Base-by-base conservation (phyloP, 2,888 invertebrate species). In the Lithophane semibrunnea region DNA sequence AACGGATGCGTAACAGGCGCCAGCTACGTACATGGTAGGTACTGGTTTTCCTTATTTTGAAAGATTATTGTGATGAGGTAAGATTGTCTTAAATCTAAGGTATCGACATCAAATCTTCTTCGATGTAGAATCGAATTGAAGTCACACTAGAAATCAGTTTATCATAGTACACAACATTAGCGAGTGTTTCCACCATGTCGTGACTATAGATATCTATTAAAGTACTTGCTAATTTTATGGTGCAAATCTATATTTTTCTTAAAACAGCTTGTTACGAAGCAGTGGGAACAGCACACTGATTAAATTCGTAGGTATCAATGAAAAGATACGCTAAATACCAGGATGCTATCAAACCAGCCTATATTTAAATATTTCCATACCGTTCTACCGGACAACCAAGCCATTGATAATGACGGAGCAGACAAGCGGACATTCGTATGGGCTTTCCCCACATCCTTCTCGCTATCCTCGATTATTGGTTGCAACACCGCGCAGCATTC, bases 381-480 rank as follows among this genome's bases (percentile, higher is more conserved):
- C 54, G 9, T 67, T 52, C 44, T 65, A 73, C 79, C 87, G 83
- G 85, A 73, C 73, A 86, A 65, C 65, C 37, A 13, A 75, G 37
- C 75, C 8, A 60, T 54, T 65, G 63, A 47, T 80, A 84, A 80
- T 79, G 80, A 83, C 74, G 76, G 80, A 72, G 71, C 77, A 81
- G 64, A 75, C 58, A 77, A 79, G 79, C 86, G 87, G 88, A 86
- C 80, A 80, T 74, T 82, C 75, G 75, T 70, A 58, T 71, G 76
- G 88, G 80, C 83, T 91, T 92, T 91, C 89, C 86, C 89, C 91
- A 92, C 87, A 92, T 92, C 93, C 92, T 91, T 81, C 86, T 88
- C 85, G 71, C 79, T 88, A 91, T 92, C 91, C 90, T 90, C 90
- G 88, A 90, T 89, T 88, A 75, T 72, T n/a, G 67, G 77, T 92